phyloP scores from a whole-genome alignment of 2,888 invertebrate genomes.

The Ischnus inquisitorius region DNA sequence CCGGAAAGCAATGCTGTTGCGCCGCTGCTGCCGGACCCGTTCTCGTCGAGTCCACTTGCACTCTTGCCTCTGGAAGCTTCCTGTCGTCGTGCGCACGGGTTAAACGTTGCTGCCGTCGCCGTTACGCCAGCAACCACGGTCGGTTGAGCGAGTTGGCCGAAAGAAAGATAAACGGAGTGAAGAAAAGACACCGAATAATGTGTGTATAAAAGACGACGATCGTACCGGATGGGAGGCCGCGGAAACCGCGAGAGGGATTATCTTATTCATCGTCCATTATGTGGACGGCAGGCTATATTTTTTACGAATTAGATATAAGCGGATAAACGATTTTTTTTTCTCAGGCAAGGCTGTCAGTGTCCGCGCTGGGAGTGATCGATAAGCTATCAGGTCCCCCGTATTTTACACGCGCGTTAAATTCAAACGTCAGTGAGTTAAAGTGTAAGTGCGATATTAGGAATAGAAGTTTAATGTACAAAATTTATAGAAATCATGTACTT shows the following conservation, averaged over 20 bases:
- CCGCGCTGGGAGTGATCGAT: background rate
- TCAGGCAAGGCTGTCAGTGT: background rate
- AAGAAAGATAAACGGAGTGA: conserved; percentile 11
- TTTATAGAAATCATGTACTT: too few relatives aligned
- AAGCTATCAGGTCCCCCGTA: too few relatives aligned
- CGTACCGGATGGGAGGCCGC: background rate
- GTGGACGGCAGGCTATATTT: conserved; percentile 6
- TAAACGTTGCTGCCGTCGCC: conserved; percentile 67
- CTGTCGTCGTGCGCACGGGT: conserved; percentile 75
- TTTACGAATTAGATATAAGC: conserved; percentile 17
- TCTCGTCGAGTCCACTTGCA: conserved; percentile 39
- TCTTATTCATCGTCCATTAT: background rate
- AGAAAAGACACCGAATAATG: conserved; percentile 5
- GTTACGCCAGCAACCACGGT: conserved; percentile 12
- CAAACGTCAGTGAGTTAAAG: too few relatives aligned
- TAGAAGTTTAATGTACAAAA: too few relatives aligned
- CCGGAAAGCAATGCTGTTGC: conserved; percentile 65
- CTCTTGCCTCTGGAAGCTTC: conserved; percentile 69
- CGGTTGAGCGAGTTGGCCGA: conserved; percentile 13
- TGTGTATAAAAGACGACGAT: background rate
- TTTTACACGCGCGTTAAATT: too few relatives aligned
- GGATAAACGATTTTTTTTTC: conserved; percentile 5
- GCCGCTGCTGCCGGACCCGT: conserved; percentile 64
- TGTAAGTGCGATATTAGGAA: too few relatives aligned
- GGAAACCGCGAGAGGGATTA: conserved; percentile 22